Base-by-base conservation (phyloP, 2,888 invertebrate species). In the Cerceris ruficornis region DNA sequence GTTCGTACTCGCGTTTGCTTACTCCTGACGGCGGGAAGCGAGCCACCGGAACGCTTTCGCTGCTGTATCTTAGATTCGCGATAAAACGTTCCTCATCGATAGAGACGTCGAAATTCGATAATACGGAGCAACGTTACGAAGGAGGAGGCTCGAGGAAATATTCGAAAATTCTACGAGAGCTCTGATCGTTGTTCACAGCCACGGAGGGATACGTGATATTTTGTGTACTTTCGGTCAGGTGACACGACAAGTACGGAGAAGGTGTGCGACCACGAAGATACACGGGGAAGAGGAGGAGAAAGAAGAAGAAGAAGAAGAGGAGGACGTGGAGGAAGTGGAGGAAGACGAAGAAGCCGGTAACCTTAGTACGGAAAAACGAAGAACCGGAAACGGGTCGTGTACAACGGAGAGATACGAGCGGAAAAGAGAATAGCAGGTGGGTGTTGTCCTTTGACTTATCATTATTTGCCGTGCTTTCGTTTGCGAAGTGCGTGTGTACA, bases 371-470 rank as follows among this genome's bases (percentile, higher is more conserved):
- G 42, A 50, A 39, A 60, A 28, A 64, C 75, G 65, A 28, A 28
- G 9, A 52, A 17, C 7, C 7, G 42, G 9, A 54, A n/a, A n/a
- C 14, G 54, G 28, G 28, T 28, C 28, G 28, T 2, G 17, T 7
- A 17, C 7, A n/a, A 58, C 58, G 41, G 15, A 14, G n/a, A 9
- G 8, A 28, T 13, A 57, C 14, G 52, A 71, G 11, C 50, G 49
- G 5, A 54, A 41, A 75, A 66, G 71, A 80, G 77, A 82, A 74
- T 80, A 88, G 79, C 88, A 90, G 90, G 90, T 90, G 89, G 89
- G 90, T 90, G 89, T 87, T 84, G 86, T 85, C 86, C 72, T 77
- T 75, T 62, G 65, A 52, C 14, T 4, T 17, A 13, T 43, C n/a
- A 8, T 0, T 49, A 7, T 60, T 13, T n/a, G 14, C n/a, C 0